Evolutionary conservation across 2,797 vertebrate species (phyloP), one percentile per base, ranked within the genome.

Genomic region (Sebastes ruberrimus): DNA sequence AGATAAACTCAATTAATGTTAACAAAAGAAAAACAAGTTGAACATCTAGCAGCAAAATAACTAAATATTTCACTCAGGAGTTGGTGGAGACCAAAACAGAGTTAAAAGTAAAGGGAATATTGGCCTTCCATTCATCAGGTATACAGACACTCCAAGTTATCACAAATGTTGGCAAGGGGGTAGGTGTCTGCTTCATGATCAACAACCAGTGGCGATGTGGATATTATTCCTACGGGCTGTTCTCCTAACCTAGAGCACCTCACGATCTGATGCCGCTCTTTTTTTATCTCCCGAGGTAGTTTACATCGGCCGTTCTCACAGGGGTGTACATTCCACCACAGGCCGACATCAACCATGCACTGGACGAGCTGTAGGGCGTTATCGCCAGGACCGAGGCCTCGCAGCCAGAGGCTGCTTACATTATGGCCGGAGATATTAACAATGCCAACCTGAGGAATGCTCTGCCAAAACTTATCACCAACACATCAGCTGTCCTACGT

Each of bases 161-260:
- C 3, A 0, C 42, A 0, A 18, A 46, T 46, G 42, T 14, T 42
- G 13, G 38, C 38, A 7, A 0, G 38, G 14, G 38, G 13, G 38
- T 16, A 7, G 6, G 38, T 0, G 6, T 42, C 38, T 42, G 38
- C 38, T 42, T 16, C 38, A 42, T 42, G 38, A 42, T 0, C 38
- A 6, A 42, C 38, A 42, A 42, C 38, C 38, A 42, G 38, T 42
- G 38, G 14, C 38, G 6, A 42, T 42, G 38, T 42, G 38, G 1
- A 42, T 42, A 42, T 42, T 42, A 42, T 16, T 42, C 0, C 38
- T 42, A 16, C 38, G 5, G 38, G 11, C 38, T 42, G 38, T 42
- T 42, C 38, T 42, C 38, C 38, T 42, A 42, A 42, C 14, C 13
- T 42, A 42, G 38, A 42, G 5, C 38, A 42, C 38, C 38, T 16